A percentile compares a stretch with the other conserved stretches of the same genome.
Evolutionary conservation across 37 sponge, comb jelly and placozoan genomes (phyloP).

Genomic region (Bolinopsis microptera): DNA sequence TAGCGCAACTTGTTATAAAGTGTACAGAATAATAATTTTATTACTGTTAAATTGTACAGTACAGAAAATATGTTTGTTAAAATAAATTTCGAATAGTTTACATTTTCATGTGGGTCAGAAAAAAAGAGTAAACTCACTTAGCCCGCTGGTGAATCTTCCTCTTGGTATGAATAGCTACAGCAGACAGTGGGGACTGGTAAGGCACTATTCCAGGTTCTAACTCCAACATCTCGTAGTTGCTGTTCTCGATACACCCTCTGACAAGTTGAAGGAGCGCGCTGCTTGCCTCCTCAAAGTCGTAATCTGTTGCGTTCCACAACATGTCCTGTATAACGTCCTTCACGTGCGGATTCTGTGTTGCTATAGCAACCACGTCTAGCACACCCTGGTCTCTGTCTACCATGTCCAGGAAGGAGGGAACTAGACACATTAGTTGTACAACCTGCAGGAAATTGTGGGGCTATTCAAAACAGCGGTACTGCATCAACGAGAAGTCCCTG

Average conservation of each 20-base stretch:
- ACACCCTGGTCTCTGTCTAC: constrained; percentile 68
- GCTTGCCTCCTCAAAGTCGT: constrained; percentile 36
- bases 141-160: constrained; percentile 26
- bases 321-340: constrained; percentile 63
- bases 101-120: not conserved
- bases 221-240: constrained; percentile 44
- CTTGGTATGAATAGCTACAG: constrained; percentile 11
- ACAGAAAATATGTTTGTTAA: too few species aligned
- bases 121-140: not conserved
- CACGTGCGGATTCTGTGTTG: constrained; percentile 69
- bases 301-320: constrained; percentile 61
- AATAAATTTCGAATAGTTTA: too few species aligned
- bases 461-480: too few species aligned
- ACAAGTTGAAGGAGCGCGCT: not conserved
- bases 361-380: constrained; percentile 68
- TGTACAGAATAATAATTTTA: too few species aligned
- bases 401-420: constrained; percentile 70
- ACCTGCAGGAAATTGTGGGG: constrained; percentile 67
- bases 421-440: constrained; percentile 75
- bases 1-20: too few species aligned
- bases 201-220: constrained; percentile 40
- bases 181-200: not conserved
- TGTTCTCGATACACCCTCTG: not conserved
- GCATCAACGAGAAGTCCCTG: too few species aligned
- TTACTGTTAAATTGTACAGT: too few species aligned